Percentiles rank a stretch among this genome's conserved stretches.
These are phyloP conservation scores for Catocala nupta DNA, from an alignment of 2,888 invertebrate genomes.

Conservation along the genomic window DNA sequence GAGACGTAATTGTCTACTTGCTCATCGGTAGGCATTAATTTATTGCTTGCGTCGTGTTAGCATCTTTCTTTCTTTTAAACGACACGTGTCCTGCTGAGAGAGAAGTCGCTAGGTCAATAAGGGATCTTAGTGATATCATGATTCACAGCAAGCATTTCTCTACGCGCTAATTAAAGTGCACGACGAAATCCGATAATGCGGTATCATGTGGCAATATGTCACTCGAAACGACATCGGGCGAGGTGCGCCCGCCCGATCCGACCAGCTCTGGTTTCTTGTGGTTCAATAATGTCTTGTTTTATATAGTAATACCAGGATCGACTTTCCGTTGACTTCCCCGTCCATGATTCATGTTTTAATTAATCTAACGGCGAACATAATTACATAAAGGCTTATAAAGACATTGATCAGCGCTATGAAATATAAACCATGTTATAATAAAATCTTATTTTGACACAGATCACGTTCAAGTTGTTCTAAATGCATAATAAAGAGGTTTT, in stretches of 20 bases:
- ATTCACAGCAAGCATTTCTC: slow-evolving; percentile 60
- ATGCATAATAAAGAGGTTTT: slow-evolving; percentile 42
- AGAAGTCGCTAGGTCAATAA: neutral
- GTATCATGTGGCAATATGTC: slow-evolving; percentile 78
- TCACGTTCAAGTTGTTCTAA: slow-evolving; percentile 39
- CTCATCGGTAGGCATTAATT: too few species aligned
- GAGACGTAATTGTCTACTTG: too few species aligned
- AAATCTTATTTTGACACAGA: slow-evolving; percentile 45
- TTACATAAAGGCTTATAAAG: slow-evolving; percentile 21
- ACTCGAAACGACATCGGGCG: slow-evolving; percentile 68
- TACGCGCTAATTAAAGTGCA: slow-evolving; percentile 75
- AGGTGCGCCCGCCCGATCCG: slow-evolving; percentile 49
- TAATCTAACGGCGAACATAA: slow-evolving; percentile 32
- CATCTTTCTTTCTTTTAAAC: too few species aligned
- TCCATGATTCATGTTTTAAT: slow-evolving; percentile 46
- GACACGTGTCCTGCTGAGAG: too few species aligned
- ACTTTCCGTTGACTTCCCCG: slow-evolving; percentile 63
- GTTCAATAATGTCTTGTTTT: slow-evolving; percentile 64
- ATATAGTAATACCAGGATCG: slow-evolving; percentile 56
- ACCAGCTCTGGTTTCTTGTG: slow-evolving; percentile 71
- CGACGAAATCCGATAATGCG: slow-evolving; percentile 71
- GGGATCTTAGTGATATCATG: slow-evolving; percentile 23
- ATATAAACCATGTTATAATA: slow-evolving; percentile 31
- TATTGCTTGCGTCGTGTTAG: too few species aligned
- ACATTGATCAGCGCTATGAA: slow-evolving; percentile 11